phyloP scores from a whole-genome alignment of 2,113 vertebrate genomes.

The Manacus vitellinus region DNA sequence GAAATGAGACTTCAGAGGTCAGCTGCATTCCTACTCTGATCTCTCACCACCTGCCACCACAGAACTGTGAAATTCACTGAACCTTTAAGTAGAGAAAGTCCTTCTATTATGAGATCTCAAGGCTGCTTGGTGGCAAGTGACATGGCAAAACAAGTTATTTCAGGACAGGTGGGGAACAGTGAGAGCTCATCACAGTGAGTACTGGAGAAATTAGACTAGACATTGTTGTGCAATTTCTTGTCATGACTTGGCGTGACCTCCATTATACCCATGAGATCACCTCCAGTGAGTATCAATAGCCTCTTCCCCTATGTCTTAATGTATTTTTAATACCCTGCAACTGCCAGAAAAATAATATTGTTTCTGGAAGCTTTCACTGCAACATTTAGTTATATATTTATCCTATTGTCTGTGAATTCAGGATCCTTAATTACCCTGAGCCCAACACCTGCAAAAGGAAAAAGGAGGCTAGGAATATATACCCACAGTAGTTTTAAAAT shows the following conservation, averaged over 20 bases:
- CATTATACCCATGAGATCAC: constrained; percentile 36
- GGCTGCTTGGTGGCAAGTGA: not conserved
- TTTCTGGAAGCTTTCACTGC: constrained; percentile 51
- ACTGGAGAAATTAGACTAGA: not conserved
- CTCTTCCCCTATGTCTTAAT: constrained; percentile 22
- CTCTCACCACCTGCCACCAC: not conserved
- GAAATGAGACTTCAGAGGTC: not conserved
- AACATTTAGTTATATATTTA: constrained; percentile 27
- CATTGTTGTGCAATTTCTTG: constrained; percentile 36
- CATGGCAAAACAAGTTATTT: not conserved
- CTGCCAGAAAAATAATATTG: constrained; percentile 42
- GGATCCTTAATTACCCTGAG: not conserved
- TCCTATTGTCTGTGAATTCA: not conserved
- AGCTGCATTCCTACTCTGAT: not conserved
- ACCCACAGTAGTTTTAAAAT: not conserved
- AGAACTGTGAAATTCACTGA: not conserved
- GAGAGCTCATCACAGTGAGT: not conserved
- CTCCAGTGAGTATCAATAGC: constrained; percentile 33
- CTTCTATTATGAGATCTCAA: not conserved
- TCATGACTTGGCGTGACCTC: constrained; percentile 29
- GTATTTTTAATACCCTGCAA: constrained; percentile 57
- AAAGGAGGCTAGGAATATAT: not conserved
- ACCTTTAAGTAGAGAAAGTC: not conserved
- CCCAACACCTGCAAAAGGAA: not conserved
- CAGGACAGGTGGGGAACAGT: not conserved